Percentiles rank a stretch among this genome's conserved stretches.
Evolutionary conservation across 2,888 invertebrate genomes (phyloP).

Genomic region (Vanessa cardui): DNA sequence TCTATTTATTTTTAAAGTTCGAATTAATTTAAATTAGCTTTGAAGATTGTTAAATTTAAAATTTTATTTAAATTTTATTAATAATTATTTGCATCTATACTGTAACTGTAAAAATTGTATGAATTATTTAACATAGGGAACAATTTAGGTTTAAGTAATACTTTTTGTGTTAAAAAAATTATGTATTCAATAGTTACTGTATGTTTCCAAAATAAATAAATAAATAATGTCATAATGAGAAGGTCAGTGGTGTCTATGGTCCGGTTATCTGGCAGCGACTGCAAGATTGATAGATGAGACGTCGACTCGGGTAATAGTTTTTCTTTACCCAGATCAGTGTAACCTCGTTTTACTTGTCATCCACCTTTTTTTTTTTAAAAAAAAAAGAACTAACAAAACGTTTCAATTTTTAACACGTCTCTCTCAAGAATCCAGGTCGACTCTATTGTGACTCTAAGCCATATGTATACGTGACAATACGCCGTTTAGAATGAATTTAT

Average conservation of each 20-base stretch:
- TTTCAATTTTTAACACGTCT: constrained; percentile 1
- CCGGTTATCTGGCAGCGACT: constrained; percentile 24
- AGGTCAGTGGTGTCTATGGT: constrained; percentile 9
- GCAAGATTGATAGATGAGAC: constrained; percentile 25
- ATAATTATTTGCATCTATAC: too few species aligned
- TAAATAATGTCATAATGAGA: constrained; percentile 3
- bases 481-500: neutral
- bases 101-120: too few species aligned
- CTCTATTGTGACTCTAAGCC: neutral
- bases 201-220: neutral
- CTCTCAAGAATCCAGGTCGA: constrained; percentile 8
- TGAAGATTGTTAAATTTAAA: too few species aligned
- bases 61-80: too few species aligned
- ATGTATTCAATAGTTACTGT: too few species aligned
- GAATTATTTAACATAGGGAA: too few species aligned
- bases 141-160: too few species aligned
- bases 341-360: constrained; percentile 12
- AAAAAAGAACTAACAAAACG: constrained; percentile 10
- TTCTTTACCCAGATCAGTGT: constrained; percentile 12
- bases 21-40: too few species aligned
- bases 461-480: neutral
- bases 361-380: constrained; percentile 19
- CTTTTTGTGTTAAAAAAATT: too few species aligned
- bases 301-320: constrained; percentile 11
- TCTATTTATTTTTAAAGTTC: too few species aligned